These are phyloP conservation scores for Spinibarbus caldwelli DNA, from an alignment of 2,797 vertebrate genomes.

Conservation along the genomic window DNA sequence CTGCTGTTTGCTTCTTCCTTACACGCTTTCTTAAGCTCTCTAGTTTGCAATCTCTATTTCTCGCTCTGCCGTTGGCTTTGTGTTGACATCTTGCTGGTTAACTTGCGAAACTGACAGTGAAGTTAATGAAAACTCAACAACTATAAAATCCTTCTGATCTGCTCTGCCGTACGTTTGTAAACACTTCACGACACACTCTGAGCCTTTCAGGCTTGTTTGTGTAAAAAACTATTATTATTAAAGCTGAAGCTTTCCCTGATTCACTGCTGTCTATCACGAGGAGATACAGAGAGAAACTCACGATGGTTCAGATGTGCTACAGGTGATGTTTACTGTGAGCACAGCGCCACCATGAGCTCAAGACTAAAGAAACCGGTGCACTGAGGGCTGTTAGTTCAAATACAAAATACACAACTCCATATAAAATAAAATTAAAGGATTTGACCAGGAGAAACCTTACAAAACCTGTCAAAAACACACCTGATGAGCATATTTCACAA, in stretches of 20 bases:
- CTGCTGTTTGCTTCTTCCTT: background rate
- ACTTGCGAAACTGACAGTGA: background rate
- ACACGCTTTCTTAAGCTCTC: conserved; percentile 9
- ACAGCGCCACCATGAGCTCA: conserved; percentile 62
- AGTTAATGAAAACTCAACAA: conserved; percentile 6
- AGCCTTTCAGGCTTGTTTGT: background rate
- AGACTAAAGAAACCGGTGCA: background rate
- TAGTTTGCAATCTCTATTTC: background rate
- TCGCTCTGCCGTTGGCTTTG: background rate
- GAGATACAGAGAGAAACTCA: background rate
- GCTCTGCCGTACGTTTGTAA: background rate
- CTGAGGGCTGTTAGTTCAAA: background rate
- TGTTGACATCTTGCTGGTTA: background rate
- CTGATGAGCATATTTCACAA: background rate
- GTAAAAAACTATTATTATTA: background rate
- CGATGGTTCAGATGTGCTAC: background rate
- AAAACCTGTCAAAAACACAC: background rate
- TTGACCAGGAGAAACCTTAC: background rate
- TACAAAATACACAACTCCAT: background rate
- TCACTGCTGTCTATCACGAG: background rate
- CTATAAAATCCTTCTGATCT: background rate
- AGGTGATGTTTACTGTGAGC: conserved; percentile 23
- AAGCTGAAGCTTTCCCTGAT: background rate
- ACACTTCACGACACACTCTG: background rate
- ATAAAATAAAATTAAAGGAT: background rate